Evolutionary conservation across 1,140 invertebrate genomes (phyloP).

Genomic region (Drosophila navojoa): DNA sequence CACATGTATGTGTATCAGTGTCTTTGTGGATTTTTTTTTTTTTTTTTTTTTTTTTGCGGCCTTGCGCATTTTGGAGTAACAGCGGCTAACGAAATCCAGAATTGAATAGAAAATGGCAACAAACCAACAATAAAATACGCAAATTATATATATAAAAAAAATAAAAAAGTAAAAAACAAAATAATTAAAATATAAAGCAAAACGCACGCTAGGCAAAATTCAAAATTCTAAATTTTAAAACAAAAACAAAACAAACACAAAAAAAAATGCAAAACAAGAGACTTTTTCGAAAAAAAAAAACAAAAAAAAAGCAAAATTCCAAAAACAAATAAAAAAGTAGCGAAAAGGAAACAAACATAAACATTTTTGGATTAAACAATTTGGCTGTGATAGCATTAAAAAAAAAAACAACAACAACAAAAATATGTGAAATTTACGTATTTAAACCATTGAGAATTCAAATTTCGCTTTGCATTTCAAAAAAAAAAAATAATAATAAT

Average conservation of each 20-base stretch:
- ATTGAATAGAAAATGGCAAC: not conserved
- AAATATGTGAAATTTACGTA: constrained; percentile 11
- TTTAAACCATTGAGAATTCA: constrained; percentile 22
- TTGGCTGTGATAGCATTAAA: constrained; percentile 84
- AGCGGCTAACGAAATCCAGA: not conserved
- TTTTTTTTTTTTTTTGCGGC: constrained; percentile 12
- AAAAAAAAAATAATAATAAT: constrained; percentile 27
- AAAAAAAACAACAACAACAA: constrained; percentile 45
- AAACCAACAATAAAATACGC: constrained; percentile 57
- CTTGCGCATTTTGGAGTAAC: constrained; percentile 29
- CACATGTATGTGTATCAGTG: no score
- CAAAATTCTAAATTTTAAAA: constrained; percentile 83
- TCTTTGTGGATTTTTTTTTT: no score
- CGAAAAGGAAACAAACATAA: constrained; percentile 33
- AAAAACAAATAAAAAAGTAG: constrained; percentile 44
- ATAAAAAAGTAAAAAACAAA: not conserved
- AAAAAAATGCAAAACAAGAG: constrained; percentile 31
- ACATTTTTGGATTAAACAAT: constrained; percentile 83
- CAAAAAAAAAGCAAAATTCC: constrained; percentile 26
- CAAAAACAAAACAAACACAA: constrained; percentile 44
- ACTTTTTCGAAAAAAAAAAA: constrained; percentile 44
- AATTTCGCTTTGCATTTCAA: constrained; percentile 61
- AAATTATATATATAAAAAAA: no score
- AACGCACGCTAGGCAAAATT: constrained; percentile 81
- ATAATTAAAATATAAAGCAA: constrained; percentile 8